Evolutionary conservation across 2,113 vertebrate genomes (phyloP).

Genomic region (Onychorhynchus coronatus): DNA sequence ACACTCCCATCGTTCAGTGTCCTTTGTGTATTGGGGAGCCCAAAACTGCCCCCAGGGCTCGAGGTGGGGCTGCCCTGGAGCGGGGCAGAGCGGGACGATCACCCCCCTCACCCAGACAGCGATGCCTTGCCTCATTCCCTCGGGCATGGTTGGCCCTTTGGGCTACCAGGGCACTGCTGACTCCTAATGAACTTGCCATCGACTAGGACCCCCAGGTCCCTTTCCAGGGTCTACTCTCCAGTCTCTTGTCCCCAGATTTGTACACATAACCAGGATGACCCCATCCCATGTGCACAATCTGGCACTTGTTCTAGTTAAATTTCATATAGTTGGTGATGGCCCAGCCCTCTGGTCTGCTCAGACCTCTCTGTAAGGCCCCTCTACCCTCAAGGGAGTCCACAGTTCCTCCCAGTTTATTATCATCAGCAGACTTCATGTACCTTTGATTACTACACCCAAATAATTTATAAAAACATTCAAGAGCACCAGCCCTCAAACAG

Average conservation of each 20-base stretch:
- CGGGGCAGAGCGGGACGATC: neutral
- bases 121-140: neutral
- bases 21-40: neutral
- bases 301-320: neutral
- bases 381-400: neutral
- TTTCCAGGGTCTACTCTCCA: neutral
- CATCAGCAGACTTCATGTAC: neutral
- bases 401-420: neutral
- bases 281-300: neutral
- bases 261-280: neutral
- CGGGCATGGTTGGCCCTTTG: neutral
- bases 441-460: neutral
- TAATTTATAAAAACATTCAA: neutral
- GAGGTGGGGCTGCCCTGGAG: neutral
- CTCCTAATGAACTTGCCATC: neutral
- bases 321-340: neutral
- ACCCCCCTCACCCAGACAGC: too few relatives aligned
- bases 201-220: neutral
- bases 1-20: neutral
- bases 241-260: neutral
- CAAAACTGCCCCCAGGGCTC: neutral
- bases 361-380: neutral
- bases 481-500: neutral
- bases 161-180: neutral
- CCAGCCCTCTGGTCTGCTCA: neutral